Evolutionary conservation across 2,113 vertebrate species (phyloP).

Genomic region (Silurus asotus): DNA sequence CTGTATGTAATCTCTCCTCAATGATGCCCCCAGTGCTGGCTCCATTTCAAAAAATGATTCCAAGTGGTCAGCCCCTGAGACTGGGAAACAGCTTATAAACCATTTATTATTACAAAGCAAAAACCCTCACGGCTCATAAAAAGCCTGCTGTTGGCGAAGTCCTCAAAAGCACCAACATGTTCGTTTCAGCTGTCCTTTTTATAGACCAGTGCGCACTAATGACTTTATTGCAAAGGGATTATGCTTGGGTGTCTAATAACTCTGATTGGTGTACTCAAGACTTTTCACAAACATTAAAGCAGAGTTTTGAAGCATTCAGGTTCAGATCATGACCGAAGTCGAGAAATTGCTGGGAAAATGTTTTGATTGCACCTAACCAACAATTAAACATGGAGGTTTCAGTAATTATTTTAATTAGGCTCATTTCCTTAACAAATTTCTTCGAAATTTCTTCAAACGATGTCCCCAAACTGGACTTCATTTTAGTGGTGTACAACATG

Average conservation of each 20-base stretch:
- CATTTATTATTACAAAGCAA: conserved; percentile 21
- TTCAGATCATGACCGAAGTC: background rate
- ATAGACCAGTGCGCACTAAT: conserved; percentile 11
- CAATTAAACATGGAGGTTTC: background rate
- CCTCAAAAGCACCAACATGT: background rate
- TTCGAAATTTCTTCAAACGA: background rate
- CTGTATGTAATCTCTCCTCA: background rate
- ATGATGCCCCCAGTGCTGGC: background rate
- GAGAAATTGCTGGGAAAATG: background rate
- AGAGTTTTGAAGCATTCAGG: background rate
- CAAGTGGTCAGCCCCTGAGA: conserved; percentile 2
- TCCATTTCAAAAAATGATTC: background rate
- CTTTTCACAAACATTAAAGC: background rate
- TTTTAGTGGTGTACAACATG: background rate
- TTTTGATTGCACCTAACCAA: background rate
- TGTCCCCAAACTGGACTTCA: background rate
- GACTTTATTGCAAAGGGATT: background rate
- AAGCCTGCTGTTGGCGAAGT: background rate
- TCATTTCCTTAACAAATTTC: background rate
- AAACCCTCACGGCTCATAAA: background rate
- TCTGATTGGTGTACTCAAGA: background rate
- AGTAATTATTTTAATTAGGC: background rate
- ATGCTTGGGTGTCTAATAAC: conserved; percentile 7
- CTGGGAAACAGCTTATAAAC: conserved; percentile 11
- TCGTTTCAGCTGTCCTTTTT: conserved; percentile 15